Percentiles rank a stretch among this genome's conserved stretches.
phyloP scores from a whole-genome alignment of 2,888 invertebrate species.

The Octonoba sinensis region DNA sequence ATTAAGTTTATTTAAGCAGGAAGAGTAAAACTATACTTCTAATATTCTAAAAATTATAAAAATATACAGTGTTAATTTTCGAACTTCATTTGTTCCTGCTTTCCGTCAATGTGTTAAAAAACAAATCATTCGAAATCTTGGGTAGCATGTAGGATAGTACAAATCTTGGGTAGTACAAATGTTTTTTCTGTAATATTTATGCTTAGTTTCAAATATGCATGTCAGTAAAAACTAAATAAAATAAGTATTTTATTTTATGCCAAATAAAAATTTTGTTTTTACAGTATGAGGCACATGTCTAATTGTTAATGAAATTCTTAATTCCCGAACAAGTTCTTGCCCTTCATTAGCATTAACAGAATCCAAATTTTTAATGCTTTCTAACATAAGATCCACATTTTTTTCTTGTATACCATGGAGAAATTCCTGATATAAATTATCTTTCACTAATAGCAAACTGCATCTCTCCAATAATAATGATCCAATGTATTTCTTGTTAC shows the following conservation, averaged over 20 bases:
- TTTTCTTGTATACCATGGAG: conserved; percentile 88
- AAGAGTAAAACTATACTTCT: too few relatives aligned
- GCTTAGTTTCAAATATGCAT: neutral
- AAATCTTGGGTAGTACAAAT: too few relatives aligned
- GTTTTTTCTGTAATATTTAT: too few relatives aligned
- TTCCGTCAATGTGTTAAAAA: too few relatives aligned
- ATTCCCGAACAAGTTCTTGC: conserved; percentile 75
- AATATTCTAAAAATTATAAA: too few relatives aligned
- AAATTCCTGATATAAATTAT: conserved; percentile 84
- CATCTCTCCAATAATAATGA: conserved; percentile 87
- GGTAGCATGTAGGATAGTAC: too few relatives aligned
- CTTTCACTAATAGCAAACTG: conserved; percentile 87
- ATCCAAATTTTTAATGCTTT: conserved; percentile 68
- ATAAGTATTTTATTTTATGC: conserved; percentile 33
- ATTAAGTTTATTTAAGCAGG: too few relatives aligned
- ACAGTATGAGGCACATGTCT: conserved; percentile 86
- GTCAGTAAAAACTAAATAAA: neutral
- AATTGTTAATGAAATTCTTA: conserved; percentile 90
- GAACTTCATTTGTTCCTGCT: too few relatives aligned
- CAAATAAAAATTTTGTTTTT: conserved; percentile 53
- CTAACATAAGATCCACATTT: conserved; percentile 76
- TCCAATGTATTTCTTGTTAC: conserved; percentile 71
- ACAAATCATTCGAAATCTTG: too few relatives aligned
- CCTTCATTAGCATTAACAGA: conserved; percentile 74
- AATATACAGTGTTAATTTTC: too few relatives aligned